Evolutionary conservation across 2,888 invertebrate species (phyloP).

Genomic region (Agrenia bidenticulata): DNA sequence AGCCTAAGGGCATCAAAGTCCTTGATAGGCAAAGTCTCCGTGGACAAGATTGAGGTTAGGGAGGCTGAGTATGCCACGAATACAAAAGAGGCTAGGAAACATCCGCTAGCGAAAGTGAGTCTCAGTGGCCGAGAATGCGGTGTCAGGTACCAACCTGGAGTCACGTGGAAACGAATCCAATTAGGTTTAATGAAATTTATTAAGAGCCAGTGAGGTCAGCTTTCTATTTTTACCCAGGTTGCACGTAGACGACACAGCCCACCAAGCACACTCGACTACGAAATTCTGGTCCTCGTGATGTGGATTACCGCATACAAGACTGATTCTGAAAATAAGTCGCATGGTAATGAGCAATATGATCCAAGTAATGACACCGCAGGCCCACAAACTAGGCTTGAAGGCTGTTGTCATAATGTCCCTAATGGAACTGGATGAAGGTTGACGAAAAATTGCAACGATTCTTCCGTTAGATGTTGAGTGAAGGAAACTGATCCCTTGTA

Average conservation of each 20-base stretch:
- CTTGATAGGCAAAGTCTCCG: conserved; percentile 30
- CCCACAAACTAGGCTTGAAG: conserved; percentile 20
- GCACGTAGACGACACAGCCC: conserved; percentile 9
- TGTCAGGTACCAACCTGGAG: conserved; percentile 27
- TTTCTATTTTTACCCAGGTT: conserved; percentile 1
- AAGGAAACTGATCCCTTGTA: conserved; percentile 28
- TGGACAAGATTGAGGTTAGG: conserved; percentile 21
- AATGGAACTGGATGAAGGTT: conserved; percentile 20
- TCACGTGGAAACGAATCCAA: background rate
- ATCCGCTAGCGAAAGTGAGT: conserved; percentile 17
- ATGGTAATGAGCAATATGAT: conserved; percentile 2
- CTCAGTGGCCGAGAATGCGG: conserved; percentile 20
- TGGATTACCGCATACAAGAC: background rate
- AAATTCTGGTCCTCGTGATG: background rate
- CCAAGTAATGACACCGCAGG: conserved; percentile 15
- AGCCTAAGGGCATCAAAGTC: conserved; percentile 17
- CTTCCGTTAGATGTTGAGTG: conserved; percentile 18
- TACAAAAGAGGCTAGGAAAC: conserved; percentile 11
- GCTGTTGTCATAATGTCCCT: conserved; percentile 22
- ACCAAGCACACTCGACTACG: conserved; percentile 1
- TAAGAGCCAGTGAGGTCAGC: background rate
- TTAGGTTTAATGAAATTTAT: too few relatives aligned
- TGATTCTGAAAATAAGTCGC: background rate
- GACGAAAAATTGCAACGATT: conserved; percentile 31
- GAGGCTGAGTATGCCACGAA: conserved; percentile 30